phyloP scores from a whole-genome alignment of 2,797 vertebrate species.

The Botia kubotai region DNA sequence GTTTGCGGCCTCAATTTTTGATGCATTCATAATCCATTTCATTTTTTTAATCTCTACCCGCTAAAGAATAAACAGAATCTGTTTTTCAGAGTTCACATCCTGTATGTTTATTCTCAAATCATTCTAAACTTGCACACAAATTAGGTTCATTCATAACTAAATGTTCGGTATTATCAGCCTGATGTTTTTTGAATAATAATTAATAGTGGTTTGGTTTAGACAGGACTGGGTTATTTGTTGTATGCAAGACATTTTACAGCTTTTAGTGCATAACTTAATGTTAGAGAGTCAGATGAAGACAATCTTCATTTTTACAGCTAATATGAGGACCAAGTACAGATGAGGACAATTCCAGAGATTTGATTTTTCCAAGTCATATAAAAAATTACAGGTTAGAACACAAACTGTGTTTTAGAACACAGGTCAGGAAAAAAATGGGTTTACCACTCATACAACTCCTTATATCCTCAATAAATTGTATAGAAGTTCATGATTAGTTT shows the following conservation, averaged over 20 bases:
- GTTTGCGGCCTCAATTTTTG: constrained; percentile 5
- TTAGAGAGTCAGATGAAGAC: not conserved
- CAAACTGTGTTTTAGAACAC: not conserved
- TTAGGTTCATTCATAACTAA: not conserved
- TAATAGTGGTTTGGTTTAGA: not conserved
- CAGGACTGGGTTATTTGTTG: not conserved
- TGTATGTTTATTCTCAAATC: constrained; percentile 3
- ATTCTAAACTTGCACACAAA: constrained; percentile 7
- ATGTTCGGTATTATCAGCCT: not conserved
- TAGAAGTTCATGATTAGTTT: no score
- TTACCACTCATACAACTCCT: not conserved
- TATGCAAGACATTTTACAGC: not conserved
- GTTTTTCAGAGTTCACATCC: not conserved
- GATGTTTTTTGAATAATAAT: not conserved
- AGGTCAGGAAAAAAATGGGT: no score
- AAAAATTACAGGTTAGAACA: not conserved
- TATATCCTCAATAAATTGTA: not conserved
- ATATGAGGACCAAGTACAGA: not conserved
- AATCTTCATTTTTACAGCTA: not conserved
- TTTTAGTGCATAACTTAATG: constrained; percentile 1
- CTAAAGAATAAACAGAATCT: constrained; percentile 1
- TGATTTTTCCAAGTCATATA: not conserved
- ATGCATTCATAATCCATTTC: constrained; percentile 26
- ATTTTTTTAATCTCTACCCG: constrained; percentile 14
- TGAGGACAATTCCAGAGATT: no score